phyloP scores from a whole-genome alignment of 2,888 invertebrate genomes.

The Synanthedon andrenaeformis region DNA sequence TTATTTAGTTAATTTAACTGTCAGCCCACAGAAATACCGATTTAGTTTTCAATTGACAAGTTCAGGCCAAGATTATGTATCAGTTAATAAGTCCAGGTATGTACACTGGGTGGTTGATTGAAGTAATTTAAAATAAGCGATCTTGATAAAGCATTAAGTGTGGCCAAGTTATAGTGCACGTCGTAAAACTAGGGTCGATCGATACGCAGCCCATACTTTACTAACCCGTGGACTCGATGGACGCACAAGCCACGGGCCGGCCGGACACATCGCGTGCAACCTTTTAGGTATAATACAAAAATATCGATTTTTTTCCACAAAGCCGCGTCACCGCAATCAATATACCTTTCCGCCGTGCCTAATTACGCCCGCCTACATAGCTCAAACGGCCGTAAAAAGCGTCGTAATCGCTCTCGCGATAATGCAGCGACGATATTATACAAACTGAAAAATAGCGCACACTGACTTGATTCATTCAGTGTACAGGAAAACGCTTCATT shows the following conservation, averaged over 20 bases:
- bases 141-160: slow-evolving; percentile 31
- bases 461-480: slow-evolving; percentile 56
- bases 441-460: slow-evolving; percentile 58
- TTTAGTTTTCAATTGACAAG: no score
- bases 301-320: slow-evolving; percentile 67
- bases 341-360: slow-evolving; percentile 68
- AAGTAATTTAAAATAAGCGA: slow-evolving; percentile 18
- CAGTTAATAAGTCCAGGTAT: no score
- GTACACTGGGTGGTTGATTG: not conserved
- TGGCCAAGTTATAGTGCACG: slow-evolving; percentile 43
- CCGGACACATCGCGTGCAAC: slow-evolving; percentile 65
- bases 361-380: slow-evolving; percentile 66
- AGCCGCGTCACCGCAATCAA: slow-evolving; percentile 69
- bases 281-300: slow-evolving; percentile 52
- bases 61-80: no score
- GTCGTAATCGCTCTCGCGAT: slow-evolving; percentile 37
- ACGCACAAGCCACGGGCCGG: slow-evolving; percentile 31
- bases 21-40: no score
- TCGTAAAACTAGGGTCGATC: slow-evolving; percentile 59
- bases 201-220: slow-evolving; percentile 43
- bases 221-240: slow-evolving; percentile 43
- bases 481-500: slow-evolving; percentile 69
- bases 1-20: no score
- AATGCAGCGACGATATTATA: slow-evolving; percentile 35
- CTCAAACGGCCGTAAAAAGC: slow-evolving; percentile 62